A percentile compares a stretch with the other conserved stretches of the same genome.
Conservation (phyloP, 2,113 vertebrate genomes). For the Romanogobio albipinnatus region DNA sequence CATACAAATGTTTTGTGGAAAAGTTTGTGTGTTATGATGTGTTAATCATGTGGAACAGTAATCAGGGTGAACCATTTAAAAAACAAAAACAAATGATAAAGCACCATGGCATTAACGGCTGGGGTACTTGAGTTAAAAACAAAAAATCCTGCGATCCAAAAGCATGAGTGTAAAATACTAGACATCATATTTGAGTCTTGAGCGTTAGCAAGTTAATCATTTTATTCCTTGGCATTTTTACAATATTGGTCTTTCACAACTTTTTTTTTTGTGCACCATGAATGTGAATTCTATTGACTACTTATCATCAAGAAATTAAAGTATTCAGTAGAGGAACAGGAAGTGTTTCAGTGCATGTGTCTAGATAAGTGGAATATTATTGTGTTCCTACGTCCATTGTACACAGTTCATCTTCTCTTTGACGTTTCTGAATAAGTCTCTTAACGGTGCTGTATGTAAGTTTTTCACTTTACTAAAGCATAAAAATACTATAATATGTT, state of each 20-base stretch:
- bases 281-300: neutral
- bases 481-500: too few species aligned
- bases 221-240: neutral
- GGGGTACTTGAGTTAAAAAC: neutral
- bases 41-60: slow-evolving; percentile 5
- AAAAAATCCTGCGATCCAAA: neutral
- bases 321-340: neutral
- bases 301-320: neutral
- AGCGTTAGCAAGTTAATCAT: neutral
- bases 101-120: neutral
- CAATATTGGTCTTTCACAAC: neutral
- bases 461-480: too few species aligned
- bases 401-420: neutral
- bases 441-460: neutral
- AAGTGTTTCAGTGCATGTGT: neutral
- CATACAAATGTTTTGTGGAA: neutral
- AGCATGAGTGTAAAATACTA: neutral
- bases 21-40: neutral
- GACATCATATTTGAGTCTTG: neutral
- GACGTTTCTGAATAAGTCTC: neutral
- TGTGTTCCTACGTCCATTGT: neutral
- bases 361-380: neutral
- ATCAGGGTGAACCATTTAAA: neutral
- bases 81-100: neutral
- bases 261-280: neutral